Evolutionary conservation across 2,888 invertebrate genomes (phyloP).

Genomic region (Deroplatys truncata): DNA sequence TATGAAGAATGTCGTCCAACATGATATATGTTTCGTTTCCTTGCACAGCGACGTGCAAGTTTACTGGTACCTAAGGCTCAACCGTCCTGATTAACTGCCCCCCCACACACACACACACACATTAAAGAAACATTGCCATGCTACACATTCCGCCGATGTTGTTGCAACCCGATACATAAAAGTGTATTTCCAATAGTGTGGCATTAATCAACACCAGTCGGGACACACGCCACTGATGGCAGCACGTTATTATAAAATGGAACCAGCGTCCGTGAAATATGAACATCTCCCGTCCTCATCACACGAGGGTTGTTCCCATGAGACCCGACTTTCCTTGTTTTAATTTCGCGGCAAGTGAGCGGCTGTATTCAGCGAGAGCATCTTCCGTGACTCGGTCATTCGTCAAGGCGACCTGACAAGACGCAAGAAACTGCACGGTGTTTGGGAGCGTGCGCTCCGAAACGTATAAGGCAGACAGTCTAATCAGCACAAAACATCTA

Average conservation of each 20-base stretch:
- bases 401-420: constrained; percentile 12
- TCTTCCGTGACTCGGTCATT: constrained; percentile 16
- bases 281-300: constrained; percentile 7
- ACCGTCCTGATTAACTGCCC: too few relatives aligned
- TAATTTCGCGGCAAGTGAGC: constrained; percentile 23
- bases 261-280: constrained; percentile 22
- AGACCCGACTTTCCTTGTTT: constrained; percentile 7
- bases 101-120: too few relatives aligned
- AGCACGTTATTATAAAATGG: neutral
- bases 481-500: too few relatives aligned
- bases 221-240: neutral
- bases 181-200: neutral
- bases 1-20: neutral
- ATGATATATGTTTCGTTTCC: neutral
- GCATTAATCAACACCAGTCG: neutral
- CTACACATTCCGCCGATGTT: neutral
- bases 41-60: neutral
- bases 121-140: neutral
- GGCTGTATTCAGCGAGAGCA: neutral
- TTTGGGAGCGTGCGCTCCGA: neutral
- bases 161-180: neutral
- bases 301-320: neutral
- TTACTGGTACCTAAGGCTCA: too few relatives aligned
- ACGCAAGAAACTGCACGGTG: neutral
- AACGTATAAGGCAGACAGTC: too few relatives aligned